A percentile compares a stretch with the other conserved stretches of the same genome.
Evolutionary conservation across 2,113 vertebrate species (phyloP).

Genomic region (Columba livia): DNA sequence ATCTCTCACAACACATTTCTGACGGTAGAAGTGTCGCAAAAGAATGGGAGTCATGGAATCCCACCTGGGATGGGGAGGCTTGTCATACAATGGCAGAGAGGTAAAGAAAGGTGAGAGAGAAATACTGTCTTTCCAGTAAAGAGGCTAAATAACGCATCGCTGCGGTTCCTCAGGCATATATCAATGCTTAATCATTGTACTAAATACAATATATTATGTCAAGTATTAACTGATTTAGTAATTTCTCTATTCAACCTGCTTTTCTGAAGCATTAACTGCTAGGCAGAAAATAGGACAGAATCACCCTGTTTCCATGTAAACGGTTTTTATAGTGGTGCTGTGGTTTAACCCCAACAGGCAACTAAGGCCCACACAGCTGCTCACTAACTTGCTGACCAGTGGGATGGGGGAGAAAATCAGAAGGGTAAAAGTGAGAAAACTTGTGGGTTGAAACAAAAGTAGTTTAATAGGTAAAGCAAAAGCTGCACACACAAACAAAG

Average conservation of each 20-base stretch:
- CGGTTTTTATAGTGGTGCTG: background rate
- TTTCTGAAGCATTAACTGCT: slow-evolving; percentile 1
- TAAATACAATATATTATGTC: background rate
- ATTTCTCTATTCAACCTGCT: background rate
- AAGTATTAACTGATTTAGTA: background rate
- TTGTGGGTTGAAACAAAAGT: too few relatives aligned
- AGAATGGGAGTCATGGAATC: background rate
- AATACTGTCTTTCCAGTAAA: background rate
- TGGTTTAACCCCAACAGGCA: too few relatives aligned
- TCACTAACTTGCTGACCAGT: too few relatives aligned
- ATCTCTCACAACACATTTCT: background rate
- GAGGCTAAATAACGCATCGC: background rate
- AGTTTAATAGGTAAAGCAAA: too few relatives aligned
- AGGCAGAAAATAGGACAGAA: slow-evolving; percentile 9
- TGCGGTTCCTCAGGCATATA: background rate
- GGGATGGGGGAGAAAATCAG: too few relatives aligned
- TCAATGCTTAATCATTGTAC: background rate
- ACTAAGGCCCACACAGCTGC: too few relatives aligned
- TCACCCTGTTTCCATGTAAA: background rate
- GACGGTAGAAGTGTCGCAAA: background rate
- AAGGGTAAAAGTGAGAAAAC: too few relatives aligned
- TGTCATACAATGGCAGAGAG: background rate
- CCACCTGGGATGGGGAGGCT: background rate
- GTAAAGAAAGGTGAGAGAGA: background rate
- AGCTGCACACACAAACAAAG: too few relatives aligned